Evolutionary conservation across 64 coral and sea anemone genomes (phyloP).

Genomic region (Exaiptasia diaphana): DNA sequence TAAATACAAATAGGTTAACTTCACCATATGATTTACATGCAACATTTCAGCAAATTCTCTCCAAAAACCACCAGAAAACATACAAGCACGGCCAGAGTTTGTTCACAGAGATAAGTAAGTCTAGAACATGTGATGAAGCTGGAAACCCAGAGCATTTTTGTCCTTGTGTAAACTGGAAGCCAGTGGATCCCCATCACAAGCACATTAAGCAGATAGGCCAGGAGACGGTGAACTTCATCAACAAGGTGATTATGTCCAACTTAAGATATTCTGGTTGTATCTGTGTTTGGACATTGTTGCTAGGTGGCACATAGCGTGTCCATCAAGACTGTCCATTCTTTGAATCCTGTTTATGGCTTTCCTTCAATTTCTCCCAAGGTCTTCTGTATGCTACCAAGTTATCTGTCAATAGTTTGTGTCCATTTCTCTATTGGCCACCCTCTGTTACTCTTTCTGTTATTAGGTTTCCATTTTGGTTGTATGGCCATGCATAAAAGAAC

Average conservation of each 20-base stretch:
- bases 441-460: too few relatives aligned
- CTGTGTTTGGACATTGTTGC: not conserved
- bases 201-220: slow-evolving; percentile 34
- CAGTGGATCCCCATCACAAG: slow-evolving; percentile 38
- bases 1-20: slow-evolving; percentile 45
- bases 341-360: too few relatives aligned
- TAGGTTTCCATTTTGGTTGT: too few relatives aligned
- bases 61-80: not conserved
- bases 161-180: slow-evolving; percentile 56
- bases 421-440: too few relatives aligned
- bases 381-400: too few relatives aligned
- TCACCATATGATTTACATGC: slow-evolving; percentile 59
- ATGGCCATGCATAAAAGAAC: too few relatives aligned
- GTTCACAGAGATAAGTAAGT: slow-evolving; percentile 39
- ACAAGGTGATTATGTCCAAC: slow-evolving; percentile 26
- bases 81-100: slow-evolving; percentile 46
- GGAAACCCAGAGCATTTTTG: slow-evolving; percentile 62
- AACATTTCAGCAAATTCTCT: slow-evolving; percentile 52
- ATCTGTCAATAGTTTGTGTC: too few relatives aligned
- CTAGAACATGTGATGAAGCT: slow-evolving; percentile 62
- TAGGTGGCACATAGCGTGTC: too few relatives aligned
- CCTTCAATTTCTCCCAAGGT: too few relatives aligned
- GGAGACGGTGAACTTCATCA: slow-evolving; percentile 43
- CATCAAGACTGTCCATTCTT: too few relatives aligned
- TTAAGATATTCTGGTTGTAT: not conserved